Percentiles rank a stretch among this genome's conserved stretches.
phyloP scores from a whole-genome alignment of 2,888 invertebrate genomes.

The Anthophora plumipes region DNA sequence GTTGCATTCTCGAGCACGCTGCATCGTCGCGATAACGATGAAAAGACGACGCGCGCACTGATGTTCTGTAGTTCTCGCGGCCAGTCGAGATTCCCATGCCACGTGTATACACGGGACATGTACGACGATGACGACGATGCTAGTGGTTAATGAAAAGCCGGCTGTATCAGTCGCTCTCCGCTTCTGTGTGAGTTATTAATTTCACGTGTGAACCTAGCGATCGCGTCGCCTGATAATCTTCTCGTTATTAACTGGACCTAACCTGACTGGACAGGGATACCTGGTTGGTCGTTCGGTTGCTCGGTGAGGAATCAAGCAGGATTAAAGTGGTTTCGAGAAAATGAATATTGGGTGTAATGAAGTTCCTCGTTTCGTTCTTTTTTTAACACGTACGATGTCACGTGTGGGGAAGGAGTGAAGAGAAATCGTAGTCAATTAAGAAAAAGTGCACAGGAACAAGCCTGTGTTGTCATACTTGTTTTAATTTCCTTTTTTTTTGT shows the following conservation, averaged over 20 bases:
- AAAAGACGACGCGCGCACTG: slow-evolving; percentile 50
- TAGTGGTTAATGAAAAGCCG: slow-evolving; percentile 49
- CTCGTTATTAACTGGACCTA: slow-evolving; percentile 28
- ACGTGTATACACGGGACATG: slow-evolving; percentile 33
- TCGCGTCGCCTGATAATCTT: slow-evolving; percentile 35
- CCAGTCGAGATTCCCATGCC: slow-evolving; percentile 31
- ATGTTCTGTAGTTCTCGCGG: not conserved
- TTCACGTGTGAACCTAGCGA: slow-evolving; percentile 26
- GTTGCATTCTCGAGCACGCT: slow-evolving; percentile 56
- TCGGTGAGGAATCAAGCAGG: not conserved
- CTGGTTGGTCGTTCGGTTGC: not conserved
- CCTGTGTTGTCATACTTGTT: too few relatives aligned
- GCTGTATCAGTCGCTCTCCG: not conserved
- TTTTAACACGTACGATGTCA: too few relatives aligned
- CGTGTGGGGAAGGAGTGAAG: too few relatives aligned
- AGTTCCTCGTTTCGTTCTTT: not conserved
- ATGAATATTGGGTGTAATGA: not conserved
- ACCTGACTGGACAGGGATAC: not conserved
- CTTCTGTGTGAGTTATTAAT: slow-evolving; percentile 45
- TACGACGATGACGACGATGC: not conserved
- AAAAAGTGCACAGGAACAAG: too few relatives aligned
- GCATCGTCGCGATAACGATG: slow-evolving; percentile 66
- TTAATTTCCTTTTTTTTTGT: too few relatives aligned
- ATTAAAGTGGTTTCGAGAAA: not conserved
- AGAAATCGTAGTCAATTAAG: too few relatives aligned